Percentiles rank a stretch among this genome's conserved stretches.
Evolutionary conservation across 2,888 invertebrate species (phyloP).

Genomic region (Cyrtodaria siliqua): DNA sequence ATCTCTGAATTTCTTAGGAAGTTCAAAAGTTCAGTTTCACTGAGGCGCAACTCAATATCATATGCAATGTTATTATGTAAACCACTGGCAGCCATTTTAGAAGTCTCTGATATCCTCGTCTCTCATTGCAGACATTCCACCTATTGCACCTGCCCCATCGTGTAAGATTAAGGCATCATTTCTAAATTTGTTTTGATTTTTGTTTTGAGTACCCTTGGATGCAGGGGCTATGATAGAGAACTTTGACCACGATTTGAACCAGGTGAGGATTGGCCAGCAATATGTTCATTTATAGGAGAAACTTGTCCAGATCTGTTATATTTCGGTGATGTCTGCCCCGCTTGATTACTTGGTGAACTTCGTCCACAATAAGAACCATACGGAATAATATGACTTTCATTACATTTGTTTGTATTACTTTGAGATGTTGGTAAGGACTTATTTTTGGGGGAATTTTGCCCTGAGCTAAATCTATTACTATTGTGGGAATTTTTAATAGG

Average conservation of each 20-base stretch:
- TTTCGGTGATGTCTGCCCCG: constrained; percentile 45
- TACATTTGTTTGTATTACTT: constrained; percentile 20
- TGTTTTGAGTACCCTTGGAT: constrained; percentile 31
- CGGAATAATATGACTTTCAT: constrained; percentile 45
- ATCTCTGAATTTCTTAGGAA: no score
- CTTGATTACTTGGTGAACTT: constrained; percentile 45
- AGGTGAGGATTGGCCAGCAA: constrained; percentile 41
- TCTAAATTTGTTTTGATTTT: constrained; percentile 29
- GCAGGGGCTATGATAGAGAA: constrained; percentile 46
- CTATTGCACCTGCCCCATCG: constrained; percentile 68
- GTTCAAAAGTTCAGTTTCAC: no score
- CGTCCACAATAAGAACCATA: constrained; percentile 33
- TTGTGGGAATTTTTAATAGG: constrained; percentile 24
- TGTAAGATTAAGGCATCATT: constrained; percentile 42
- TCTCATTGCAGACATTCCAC: constrained; percentile 53
- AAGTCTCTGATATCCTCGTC: constrained; percentile 74
- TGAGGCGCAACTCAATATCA: no score
- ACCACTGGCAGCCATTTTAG: no score
- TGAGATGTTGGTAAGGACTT: constrained; percentile 11
- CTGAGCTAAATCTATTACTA: constrained; percentile 35
- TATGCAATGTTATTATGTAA: no score
- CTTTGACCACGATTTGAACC: constrained; percentile 17
- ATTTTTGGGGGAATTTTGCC: constrained; percentile 26
- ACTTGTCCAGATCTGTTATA: constrained; percentile 41
- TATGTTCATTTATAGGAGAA: constrained; percentile 21